phyloP scores from a whole-genome alignment of 2,113 vertebrate species.

The Hylia prasina region DNA sequence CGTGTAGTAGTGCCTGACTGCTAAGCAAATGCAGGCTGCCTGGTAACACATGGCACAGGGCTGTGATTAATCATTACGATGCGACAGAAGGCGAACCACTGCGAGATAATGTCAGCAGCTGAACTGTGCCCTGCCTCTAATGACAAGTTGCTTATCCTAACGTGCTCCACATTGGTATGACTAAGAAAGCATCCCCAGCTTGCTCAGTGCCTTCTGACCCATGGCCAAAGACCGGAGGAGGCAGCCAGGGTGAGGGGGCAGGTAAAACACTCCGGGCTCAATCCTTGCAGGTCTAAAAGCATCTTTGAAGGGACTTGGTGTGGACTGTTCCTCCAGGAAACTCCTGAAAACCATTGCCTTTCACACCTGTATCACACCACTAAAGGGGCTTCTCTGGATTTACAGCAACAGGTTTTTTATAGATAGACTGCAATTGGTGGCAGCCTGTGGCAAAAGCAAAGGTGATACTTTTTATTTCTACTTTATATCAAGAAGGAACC shows the following conservation, averaged over 20 bases:
- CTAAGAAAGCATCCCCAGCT: background rate
- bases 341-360: background rate
- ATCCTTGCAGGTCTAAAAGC: background rate
- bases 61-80: slow-evolving; percentile 51
- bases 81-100: slow-evolving; percentile 18
- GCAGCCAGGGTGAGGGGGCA: background rate
- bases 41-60: slow-evolving; percentile 30
- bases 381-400: background rate
- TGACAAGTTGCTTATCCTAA: slow-evolving; percentile 1
- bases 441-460: background rate
- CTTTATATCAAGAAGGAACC: background rate
- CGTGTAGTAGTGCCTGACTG: background rate
- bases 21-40: slow-evolving; percentile 49
- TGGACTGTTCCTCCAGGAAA: background rate
- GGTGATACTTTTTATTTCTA: background rate
- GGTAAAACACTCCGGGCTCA: rapidly evolving
- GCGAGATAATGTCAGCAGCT: slow-evolving; percentile 3
- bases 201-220: background rate
- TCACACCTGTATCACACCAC: background rate
- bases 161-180: background rate
- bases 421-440: rapidly evolving
- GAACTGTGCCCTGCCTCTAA: slow-evolving; percentile 31
- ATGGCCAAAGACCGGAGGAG: background rate
- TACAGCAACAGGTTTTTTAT: background rate
- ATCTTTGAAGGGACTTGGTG: background rate